These are phyloP conservation scores for Forbesichthys papilliferus DNA, from an alignment of 2,113 vertebrate species.

Conservation along the genomic window DNA sequence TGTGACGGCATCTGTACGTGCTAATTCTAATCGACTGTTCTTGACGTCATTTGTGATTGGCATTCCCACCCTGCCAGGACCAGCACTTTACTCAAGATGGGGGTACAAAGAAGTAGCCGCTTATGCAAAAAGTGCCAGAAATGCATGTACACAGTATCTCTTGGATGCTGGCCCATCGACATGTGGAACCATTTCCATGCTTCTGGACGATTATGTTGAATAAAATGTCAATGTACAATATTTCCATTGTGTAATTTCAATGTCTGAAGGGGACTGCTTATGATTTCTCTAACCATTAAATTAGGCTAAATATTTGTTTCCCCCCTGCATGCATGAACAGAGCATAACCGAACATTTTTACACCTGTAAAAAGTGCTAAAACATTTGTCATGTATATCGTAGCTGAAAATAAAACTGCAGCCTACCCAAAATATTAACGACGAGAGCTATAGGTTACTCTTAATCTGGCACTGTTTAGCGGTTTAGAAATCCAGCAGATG, in stretches of 20 bases:
- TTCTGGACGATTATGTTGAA: slow-evolving; percentile 48
- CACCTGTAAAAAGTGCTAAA: too few species aligned
- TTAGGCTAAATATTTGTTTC: too few species aligned
- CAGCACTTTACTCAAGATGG: slow-evolving; percentile 23
- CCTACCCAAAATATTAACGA: too few species aligned
- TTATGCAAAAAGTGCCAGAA: slow-evolving; percentile 1
- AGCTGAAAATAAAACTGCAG: too few species aligned
- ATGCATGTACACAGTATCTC: not conserved
- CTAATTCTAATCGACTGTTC: not conserved
- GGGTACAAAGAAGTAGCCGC: slow-evolving; percentile 13
- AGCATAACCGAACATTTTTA: too few species aligned
- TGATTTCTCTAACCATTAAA: not conserved
- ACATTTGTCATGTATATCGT: too few species aligned
- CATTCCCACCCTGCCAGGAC: not conserved
- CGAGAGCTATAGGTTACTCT: too few species aligned
- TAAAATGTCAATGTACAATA: slow-evolving; percentile 52
- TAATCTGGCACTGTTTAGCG: too few species aligned
- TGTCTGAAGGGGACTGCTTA: not conserved
- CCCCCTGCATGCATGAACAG: too few species aligned
- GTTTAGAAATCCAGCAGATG: slow-evolving; percentile 26
- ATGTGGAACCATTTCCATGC: slow-evolving; percentile 34
- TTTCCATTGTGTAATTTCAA: slow-evolving; percentile 19
- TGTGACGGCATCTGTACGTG: not conserved
- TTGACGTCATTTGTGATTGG: too few species aligned
- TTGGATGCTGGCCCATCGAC: slow-evolving; percentile 17